Conservation (phyloP, 2,797 vertebrate genomes). For the Menidia menidia region DNA sequence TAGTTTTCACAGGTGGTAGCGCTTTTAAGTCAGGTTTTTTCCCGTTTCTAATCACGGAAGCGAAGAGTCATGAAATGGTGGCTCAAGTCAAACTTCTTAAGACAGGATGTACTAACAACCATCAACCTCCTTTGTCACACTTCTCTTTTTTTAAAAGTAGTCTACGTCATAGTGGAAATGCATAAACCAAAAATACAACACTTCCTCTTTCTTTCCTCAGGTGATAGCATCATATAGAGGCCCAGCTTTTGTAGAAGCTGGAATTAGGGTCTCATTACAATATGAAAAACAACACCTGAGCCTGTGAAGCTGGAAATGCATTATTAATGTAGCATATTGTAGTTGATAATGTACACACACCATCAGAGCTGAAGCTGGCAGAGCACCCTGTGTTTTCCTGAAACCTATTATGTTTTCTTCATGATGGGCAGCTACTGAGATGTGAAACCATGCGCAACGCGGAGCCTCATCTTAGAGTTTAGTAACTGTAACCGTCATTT, state of each 20-base stretch:
- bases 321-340: conserved; percentile 55
- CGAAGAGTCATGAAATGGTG: neutral
- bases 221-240: conserved; percentile 7
- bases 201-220: conserved; percentile 35
- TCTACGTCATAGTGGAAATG: conserved; percentile 20
- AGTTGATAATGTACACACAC: conserved; percentile 24
- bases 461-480: conserved; percentile 29
- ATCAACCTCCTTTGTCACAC: conserved; percentile 17
- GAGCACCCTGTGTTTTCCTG: conserved; percentile 23
- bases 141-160: conserved; percentile 39
- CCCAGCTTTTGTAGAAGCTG: conserved; percentile 26
- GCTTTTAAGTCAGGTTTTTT: too few species aligned
- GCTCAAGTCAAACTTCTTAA: conserved; percentile 2
- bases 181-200: conserved; percentile 23
- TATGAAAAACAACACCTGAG: conserved; percentile 41
- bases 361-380: conserved; percentile 40
- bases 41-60: too few species aligned
- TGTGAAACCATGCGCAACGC: conserved; percentile 66
- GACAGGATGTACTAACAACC: neutral
- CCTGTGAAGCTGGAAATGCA: conserved; percentile 40
- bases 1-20: neutral
- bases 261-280: conserved; percentile 37
- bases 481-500: conserved; percentile 71
- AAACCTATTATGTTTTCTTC: conserved; percentile 30
- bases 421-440: conserved; percentile 45